phyloP scores from a whole-genome alignment of 2,888 invertebrate genomes.

The Agrotis segetum region DNA sequence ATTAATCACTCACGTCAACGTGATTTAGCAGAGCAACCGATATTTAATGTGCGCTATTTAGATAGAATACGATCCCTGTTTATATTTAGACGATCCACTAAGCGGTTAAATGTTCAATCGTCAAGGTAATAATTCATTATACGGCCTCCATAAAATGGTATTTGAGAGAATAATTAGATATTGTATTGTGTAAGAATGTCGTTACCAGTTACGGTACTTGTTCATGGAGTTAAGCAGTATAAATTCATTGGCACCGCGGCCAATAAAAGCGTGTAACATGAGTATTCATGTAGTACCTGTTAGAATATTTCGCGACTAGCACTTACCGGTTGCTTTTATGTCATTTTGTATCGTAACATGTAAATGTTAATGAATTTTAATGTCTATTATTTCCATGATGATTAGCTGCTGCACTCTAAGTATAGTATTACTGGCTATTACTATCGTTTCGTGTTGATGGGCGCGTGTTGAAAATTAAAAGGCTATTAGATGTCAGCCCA shows the following conservation, averaged over 20 bases:
- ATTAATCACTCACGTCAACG: constrained; percentile 89
- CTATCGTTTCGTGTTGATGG: constrained; percentile 79
- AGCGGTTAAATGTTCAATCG: constrained; percentile 83
- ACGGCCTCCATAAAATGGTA: constrained; percentile 65
- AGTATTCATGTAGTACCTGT: constrained; percentile 64
- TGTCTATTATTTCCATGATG: constrained; percentile 36
- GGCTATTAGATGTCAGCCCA: constrained; percentile 85
- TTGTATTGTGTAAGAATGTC: constrained; percentile 66
- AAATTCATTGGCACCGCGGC: constrained; percentile 49
- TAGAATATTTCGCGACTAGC: constrained; percentile 67
- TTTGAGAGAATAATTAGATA: constrained; percentile 70
- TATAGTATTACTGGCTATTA: constrained; percentile 78
- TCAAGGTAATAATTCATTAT: constrained; percentile 77
- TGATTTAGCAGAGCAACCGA: constrained; percentile 90
- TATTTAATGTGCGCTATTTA: constrained; percentile 89
- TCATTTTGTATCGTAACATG: constrained; percentile 44
- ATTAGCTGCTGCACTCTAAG: constrained; percentile 59
- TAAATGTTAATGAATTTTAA: constrained; percentile 49
- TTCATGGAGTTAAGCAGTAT: constrained; percentile 57
- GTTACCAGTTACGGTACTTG: constrained; percentile 58
- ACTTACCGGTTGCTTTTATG: constrained; percentile 60
- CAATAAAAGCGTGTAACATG: constrained; percentile 65
- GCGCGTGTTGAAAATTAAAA: constrained; percentile 87
- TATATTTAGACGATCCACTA: constrained; percentile 85
- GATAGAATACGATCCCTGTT: constrained; percentile 85